A percentile compares a stretch with the other conserved stretches of the same genome.
Evolutionary conservation across 1,140 invertebrate species (phyloP).

Genomic region (Homalodisca vitripennis): DNA sequence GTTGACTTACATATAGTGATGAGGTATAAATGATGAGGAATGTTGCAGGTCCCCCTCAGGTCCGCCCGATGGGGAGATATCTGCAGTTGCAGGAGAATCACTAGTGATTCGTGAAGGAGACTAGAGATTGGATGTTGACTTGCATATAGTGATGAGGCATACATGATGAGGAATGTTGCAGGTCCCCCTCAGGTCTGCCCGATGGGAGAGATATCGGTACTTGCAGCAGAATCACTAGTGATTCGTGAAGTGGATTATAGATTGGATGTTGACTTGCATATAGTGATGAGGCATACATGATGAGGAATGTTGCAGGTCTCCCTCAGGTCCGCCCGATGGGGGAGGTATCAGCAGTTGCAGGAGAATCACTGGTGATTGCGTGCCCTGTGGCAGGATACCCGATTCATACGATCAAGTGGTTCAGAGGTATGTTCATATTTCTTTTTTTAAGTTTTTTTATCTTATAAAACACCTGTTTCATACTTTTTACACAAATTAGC

Average conservation of each 20-base stretch:
- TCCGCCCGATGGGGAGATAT: slow-evolving; percentile 65
- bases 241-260: too few relatives aligned
- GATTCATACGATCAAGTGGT: slow-evolving; percentile 62
- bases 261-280: too few relatives aligned
- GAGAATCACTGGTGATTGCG: slow-evolving; percentile 59
- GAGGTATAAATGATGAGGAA: too few relatives aligned
- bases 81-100: slow-evolving; percentile 64
- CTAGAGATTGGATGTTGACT: too few relatives aligned
- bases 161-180: too few relatives aligned
- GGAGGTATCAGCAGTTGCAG: slow-evolving; percentile 66
- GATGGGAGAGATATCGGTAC: slow-evolving; percentile 65
- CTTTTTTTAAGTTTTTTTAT: too few relatives aligned
- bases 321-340: slow-evolving; percentile 67
- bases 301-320: slow-evolving; percentile 46
- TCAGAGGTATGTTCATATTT: slow-evolving; percentile 61
- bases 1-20: too few relatives aligned
- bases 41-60: slow-evolving; percentile 57
- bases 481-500: too few relatives aligned
- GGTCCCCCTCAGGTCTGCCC: slow-evolving; percentile 63
- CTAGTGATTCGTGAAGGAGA: too few relatives aligned
- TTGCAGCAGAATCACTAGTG: slow-evolving; percentile 56
- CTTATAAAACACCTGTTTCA: too few relatives aligned
- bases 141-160: too few relatives aligned
- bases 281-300: too few relatives aligned
- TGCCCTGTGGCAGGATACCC: slow-evolving; percentile 73